Base-by-base conservation (phyloP, 2,797 vertebrate species). In the Lagodon rhomboides region DNA sequence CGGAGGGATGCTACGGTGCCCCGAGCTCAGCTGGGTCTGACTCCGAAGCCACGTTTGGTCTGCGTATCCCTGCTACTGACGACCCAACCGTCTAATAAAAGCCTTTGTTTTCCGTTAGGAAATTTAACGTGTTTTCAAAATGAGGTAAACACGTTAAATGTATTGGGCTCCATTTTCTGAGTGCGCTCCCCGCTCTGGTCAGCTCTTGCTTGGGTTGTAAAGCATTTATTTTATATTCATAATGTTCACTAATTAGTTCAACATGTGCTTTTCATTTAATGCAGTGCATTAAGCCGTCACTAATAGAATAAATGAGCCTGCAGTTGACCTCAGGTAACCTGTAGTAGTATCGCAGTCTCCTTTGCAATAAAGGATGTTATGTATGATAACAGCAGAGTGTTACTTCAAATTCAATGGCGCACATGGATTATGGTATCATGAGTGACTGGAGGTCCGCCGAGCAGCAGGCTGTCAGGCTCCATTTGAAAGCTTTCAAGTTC, bases 271-370 rank as follows among this genome's bases (percentile, higher is more conserved):
- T 34, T 7, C 8, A 34, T 51, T 10, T 0, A 10, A 30, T 41
- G 41, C 53, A 65, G 68, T 34, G 25, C 27, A 63, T 70, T 27
- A 16, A 10, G n/a, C 27, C 54, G 46, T 56, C 22, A 60, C 15
- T 1, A 3, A 1, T 4, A 23, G 49, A 43, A 20, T 41, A 59
- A 51, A 61, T 27, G 44, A 61, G 27, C 15, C 15, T 11, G 34
- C 6, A 15, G 53, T 9, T 88, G 81, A 87, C 83, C 89, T 87
- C 43, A 73, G n/a, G 56, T 88, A 83, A 90, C 79, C 85, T 22
- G 13, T 23, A 41, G 43, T 44, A 13, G n/a, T 25, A 20, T 53
- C 44, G 4, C 13, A 3, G 5, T 38, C 5, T 59, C n/a, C 17
- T 50, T 34, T 34, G 5, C 13, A 8, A 0, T 20, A 9, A 30